A percentile compares a stretch with the other conserved stretches of the same genome.
These are phyloP conservation scores for Beroe ovata DNA, from an alignment of 37 sponge, comb jelly and placozoan genomes.

Conservation along the genomic window DNA sequence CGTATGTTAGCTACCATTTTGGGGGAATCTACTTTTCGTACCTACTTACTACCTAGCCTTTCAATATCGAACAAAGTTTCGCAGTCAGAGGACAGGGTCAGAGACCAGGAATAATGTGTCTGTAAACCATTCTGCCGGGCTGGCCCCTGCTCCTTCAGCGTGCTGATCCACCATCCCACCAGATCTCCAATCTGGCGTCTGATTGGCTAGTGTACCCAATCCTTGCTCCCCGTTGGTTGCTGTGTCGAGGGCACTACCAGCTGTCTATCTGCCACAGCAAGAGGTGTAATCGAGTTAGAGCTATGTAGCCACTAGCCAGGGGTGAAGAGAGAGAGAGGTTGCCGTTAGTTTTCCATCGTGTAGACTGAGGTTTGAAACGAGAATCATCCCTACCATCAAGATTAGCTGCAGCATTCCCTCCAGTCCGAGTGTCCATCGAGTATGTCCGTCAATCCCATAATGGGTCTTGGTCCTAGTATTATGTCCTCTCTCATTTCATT, in stretches of 20 bases:
- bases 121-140: too few species aligned
- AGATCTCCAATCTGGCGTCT: too few species aligned
- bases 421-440: not conserved
- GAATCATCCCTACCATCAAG: not conserved
- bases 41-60: too few species aligned
- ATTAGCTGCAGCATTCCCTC: not conserved
- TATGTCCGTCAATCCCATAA: not conserved
- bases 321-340: conserved; percentile 1
- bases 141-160: too few species aligned
- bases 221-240: not conserved
- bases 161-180: too few species aligned
- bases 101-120: too few species aligned
- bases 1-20: too few species aligned
- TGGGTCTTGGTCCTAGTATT: too few species aligned
- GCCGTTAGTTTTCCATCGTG: conserved; percentile 19
- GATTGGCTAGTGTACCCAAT: not conserved
- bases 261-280: conserved; percentile 42
- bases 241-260: not conserved
- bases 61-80: too few species aligned
- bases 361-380: not conserved
- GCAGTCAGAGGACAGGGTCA: too few species aligned
- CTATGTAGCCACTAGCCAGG: not conserved
- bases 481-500: not conserved
- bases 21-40: too few species aligned
- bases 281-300: conserved; percentile 26